A percentile compares a stretch with the other conserved stretches of the same genome.
phyloP scores from a whole-genome alignment of 2,113 vertebrate species.

The Triplophysa rosa region DNA sequence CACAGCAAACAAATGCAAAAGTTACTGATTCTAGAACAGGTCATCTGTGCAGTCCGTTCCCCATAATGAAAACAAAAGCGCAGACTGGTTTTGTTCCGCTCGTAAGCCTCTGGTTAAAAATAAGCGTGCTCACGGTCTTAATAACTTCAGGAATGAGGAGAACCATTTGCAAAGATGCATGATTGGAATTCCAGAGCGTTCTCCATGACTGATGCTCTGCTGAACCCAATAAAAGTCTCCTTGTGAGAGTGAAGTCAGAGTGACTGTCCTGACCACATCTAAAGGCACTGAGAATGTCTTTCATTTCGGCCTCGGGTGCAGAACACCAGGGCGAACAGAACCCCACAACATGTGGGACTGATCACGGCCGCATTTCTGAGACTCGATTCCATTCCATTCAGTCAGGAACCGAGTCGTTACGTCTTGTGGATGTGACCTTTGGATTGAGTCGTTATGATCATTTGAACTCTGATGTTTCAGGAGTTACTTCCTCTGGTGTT shows the following conservation, averaged over 20 bases:
- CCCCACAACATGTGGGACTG: constrained; percentile 75
- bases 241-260: constrained; percentile 35
- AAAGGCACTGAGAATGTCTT: constrained; percentile 44
- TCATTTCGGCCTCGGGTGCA: constrained; percentile 42
- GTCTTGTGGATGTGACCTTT: too few relatives aligned
- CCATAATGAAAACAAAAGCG: constrained; percentile 14
- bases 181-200: constrained; percentile 41
- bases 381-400: constrained; percentile 62
- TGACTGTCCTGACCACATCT: constrained; percentile 53
- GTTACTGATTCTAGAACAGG: constrained; percentile 32
- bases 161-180: constrained; percentile 38
- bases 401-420: constrained; percentile 17
- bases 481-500: constrained; percentile 95
- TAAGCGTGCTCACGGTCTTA: constrained; percentile 35
- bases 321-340: constrained; percentile 45
- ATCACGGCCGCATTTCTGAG: constrained; percentile 71
- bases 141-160: constrained; percentile 19
- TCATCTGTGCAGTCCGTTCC: constrained; percentile 6
- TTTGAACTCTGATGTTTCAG: constrained; percentile 62
- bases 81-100: neutral
- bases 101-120: constrained; percentile 28
- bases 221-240: constrained; percentile 44
- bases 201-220: constrained; percentile 30
- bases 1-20: constrained; percentile 20
- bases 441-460: too few relatives aligned